These are phyloP conservation scores for Baccha elongata DNA, from an alignment of 2,888 invertebrate species.

Conservation along the genomic window DNA sequence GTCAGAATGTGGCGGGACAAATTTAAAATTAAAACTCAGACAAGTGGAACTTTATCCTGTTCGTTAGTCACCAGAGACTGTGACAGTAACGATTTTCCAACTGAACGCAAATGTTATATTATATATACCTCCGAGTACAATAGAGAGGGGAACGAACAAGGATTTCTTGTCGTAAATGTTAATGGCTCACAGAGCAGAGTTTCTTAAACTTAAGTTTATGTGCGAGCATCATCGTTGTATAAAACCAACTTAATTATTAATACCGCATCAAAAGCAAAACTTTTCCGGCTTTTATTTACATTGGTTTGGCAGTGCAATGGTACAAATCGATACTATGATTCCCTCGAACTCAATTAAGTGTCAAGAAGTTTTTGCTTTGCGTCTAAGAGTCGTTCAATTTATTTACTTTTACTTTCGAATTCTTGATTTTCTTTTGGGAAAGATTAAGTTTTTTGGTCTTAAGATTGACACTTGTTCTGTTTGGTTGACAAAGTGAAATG, in stretches of 20 bases:
- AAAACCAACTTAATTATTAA: constrained; percentile 65
- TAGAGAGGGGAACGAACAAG: constrained; percentile 6
- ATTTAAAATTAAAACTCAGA: constrained; percentile 73
- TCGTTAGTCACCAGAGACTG: constrained; percentile 74
- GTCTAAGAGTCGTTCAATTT: constrained; percentile 57
- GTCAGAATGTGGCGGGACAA: constrained; percentile 75
- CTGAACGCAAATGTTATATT: constrained; percentile 46
- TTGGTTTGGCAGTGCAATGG: constrained; percentile 65
- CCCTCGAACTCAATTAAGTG: constrained; percentile 69
- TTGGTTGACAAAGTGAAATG: constrained; percentile 72
- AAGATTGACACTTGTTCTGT: constrained; percentile 72
- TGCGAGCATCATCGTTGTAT: constrained; percentile 18
- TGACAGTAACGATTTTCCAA: constrained; percentile 72
- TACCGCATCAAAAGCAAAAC: constrained; percentile 69
- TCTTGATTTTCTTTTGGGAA: constrained; percentile 50
- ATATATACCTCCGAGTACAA: constrained; percentile 10
- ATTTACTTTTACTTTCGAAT: constrained; percentile 37
- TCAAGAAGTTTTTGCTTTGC: constrained; percentile 63
- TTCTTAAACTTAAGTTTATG: constrained; percentile 57
- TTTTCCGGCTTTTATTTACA: constrained; percentile 65
- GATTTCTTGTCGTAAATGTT: constrained; percentile 66
- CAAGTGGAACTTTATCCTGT: constrained; percentile 72
- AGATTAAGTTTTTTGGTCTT: constrained; percentile 68
- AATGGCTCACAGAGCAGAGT: constrained; percentile 59
- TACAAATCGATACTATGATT: constrained; percentile 70